These are phyloP conservation scores for Luidia sarsii DNA, from an alignment of 53 echinoderm and acorn worm species.

Conservation along the genomic window DNA sequence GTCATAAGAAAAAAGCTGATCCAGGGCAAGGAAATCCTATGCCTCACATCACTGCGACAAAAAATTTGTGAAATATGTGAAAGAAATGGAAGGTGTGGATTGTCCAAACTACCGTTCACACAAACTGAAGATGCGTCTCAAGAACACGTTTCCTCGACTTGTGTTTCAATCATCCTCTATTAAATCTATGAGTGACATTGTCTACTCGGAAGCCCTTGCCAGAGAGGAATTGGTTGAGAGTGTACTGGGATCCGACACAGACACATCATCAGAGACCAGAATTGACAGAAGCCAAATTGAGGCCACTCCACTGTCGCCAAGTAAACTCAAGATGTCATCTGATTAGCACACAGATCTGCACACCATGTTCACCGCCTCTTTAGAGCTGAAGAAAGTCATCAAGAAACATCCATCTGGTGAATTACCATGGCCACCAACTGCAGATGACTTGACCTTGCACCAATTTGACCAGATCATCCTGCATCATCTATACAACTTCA, in stretches of 20 bases:
- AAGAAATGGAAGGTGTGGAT: constrained; percentile 28
- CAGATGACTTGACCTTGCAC: neutral
- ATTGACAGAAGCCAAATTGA: neutral
- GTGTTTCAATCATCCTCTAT: neutral
- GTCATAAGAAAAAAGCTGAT: constrained; percentile 2
- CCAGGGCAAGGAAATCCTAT: constrained; percentile 38
- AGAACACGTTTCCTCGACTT: constrained; percentile 35
- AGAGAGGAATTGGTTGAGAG: neutral
- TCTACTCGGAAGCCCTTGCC: constrained; percentile 4
- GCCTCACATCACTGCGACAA: constrained; percentile 11
- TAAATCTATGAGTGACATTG: constrained; percentile 27
- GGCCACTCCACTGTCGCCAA: neutral
- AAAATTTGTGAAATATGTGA: constrained; percentile 29
- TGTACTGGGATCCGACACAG: constrained; percentile 10
- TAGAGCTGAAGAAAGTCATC: too few relatives aligned
- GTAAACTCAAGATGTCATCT: neutral
- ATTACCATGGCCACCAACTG: neutral
- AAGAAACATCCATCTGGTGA: too few relatives aligned
- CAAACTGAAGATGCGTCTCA: constrained; percentile 44
- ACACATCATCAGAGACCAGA: constrained; percentile 1
- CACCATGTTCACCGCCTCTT: neutral
- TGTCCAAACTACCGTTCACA: constrained; percentile 15
- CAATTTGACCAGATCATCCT: neutral
- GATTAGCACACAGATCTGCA: neutral
- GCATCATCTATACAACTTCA: constrained; percentile 14